Conservation (phyloP, 2,888 invertebrate species). For the Tridacna gigas region DNA sequence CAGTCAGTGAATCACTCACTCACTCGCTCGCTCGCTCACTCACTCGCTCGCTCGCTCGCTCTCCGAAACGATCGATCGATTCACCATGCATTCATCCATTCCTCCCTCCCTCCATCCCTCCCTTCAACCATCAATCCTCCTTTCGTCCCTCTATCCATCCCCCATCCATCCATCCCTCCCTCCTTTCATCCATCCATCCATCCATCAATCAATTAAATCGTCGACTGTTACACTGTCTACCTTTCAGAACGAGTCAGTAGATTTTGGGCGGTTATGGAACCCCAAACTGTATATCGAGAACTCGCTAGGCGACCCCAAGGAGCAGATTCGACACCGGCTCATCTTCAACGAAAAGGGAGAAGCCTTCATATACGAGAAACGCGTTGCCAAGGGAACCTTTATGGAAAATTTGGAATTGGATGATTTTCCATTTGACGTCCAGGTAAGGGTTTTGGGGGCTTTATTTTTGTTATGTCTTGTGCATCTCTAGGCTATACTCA, state of each 20-base stretch:
- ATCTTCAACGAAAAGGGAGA: conserved; percentile 79
- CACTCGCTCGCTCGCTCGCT: no score
- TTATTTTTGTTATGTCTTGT: no score
- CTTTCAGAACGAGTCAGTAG: conserved; percentile 69
- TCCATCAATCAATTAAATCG: background rate
- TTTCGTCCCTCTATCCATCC: no score
- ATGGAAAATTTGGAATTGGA: conserved; percentile 83
- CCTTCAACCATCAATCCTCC: no score
- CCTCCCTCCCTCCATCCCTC: no score
- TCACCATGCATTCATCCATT: no score
- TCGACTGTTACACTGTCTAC: background rate
- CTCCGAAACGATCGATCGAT: no score
- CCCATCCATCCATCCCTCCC: no score
- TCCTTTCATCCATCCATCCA: no score
- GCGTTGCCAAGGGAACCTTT: conserved; percentile 82
- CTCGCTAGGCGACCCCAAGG: conserved; percentile 81
- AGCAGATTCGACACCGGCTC: conserved; percentile 76
- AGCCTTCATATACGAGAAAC: conserved; percentile 79
- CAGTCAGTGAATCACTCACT: no score
- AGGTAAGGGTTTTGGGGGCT: conserved; percentile 69
- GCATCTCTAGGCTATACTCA: no score
- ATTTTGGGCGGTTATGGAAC: conserved; percentile 79
- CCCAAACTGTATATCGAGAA: conserved; percentile 82
- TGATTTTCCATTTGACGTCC: conserved; percentile 84
- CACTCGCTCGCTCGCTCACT: no score